Evolutionary conservation across 2,888 invertebrate species (phyloP).

Genomic region (Galerucella nymphaeae): DNA sequence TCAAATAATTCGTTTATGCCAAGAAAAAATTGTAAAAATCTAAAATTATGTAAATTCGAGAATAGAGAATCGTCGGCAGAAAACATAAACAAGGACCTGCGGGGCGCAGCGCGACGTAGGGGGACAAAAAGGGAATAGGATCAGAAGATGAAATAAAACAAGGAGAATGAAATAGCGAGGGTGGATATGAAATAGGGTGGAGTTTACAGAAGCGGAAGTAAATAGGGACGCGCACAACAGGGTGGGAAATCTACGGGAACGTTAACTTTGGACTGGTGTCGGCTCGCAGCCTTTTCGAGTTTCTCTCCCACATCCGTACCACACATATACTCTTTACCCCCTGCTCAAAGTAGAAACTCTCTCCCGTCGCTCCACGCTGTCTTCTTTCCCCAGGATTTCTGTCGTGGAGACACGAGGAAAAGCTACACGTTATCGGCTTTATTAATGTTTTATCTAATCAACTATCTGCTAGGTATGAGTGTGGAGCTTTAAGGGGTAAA

Average conservation of each 20-base stretch:
- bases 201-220: slow-evolving; percentile 72
- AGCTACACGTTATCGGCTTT: slow-evolving; percentile 35
- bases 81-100: slow-evolving; percentile 57
- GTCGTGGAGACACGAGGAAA: slow-evolving; percentile 29
- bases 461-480: slow-evolving; percentile 15
- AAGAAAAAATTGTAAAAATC: slow-evolving; percentile 59
- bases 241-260: slow-evolving; percentile 61
- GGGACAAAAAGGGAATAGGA: slow-evolving; percentile 52
- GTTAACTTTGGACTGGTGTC: slow-evolving; percentile 57
- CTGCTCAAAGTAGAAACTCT: slow-evolving; percentile 37
- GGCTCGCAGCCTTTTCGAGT: slow-evolving; percentile 52
- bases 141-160: slow-evolving; percentile 66
- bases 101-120: slow-evolving; percentile 43
- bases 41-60: slow-evolving; percentile 64
- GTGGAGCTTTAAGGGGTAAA: neutral
- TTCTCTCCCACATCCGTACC: slow-evolving; percentile 48
- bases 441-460: slow-evolving; percentile 35
- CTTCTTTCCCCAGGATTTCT: slow-evolving; percentile 34
- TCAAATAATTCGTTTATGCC: slow-evolving; percentile 48
- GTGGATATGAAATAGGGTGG: slow-evolving; percentile 65
- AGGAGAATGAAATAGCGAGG: slow-evolving; percentile 67
- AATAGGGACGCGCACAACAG: slow-evolving; percentile 66
- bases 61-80: slow-evolving; percentile 60
- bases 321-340: slow-evolving; percentile 45
- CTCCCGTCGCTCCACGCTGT: slow-evolving; percentile 20